Base-by-base conservation (phyloP, 2,888 invertebrate genomes). In the Eristalinus sepulchralis region DNA sequence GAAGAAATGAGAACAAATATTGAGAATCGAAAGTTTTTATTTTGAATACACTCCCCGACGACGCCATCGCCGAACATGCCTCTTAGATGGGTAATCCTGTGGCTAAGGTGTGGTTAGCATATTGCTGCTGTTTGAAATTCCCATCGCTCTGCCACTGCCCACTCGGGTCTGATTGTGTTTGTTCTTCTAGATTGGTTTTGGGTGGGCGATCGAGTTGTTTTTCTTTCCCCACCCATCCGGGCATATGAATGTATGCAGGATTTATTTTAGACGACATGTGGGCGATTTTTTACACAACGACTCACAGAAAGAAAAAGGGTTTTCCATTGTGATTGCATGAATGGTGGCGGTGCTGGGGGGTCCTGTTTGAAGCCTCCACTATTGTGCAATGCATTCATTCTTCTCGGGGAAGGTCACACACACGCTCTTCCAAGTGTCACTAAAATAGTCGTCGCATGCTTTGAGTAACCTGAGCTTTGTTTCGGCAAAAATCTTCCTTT, bases 1-100 rank as follows among this genome's bases (percentile, higher is more conserved):
- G 73, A 82, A 82, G 71, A 85, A 77, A 81, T 77, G 82, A 71
- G 77, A 85, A 68, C 81, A 77, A 76, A 81, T 77, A 82, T 77
- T 72, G 81, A 72, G 80, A 85, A 85, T 85, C 76, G 82, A 82
- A 77, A 77, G 62, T 79, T 84, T 55, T 81, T 77, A 27, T 68
- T 79, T 59, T 67, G 34, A 63, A 53, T 64, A 77, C 39, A 34
- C 39, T 17, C 9, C 9, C 27, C 22, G 27, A 27, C 27, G 27
- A 27, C 27, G 27, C 2, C 27, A 27, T 27, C 27, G 27, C 2
- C 27, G 67, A 17, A 20, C 22, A 67, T 67, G 36, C 17, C 47
- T 5, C 11, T 24, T 24, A 22, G 22, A 57, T 24, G 57, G 64
- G 64, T 64, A 13, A 62, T 55, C 63, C 53, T 70, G 63, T 55